phyloP scores from a whole-genome alignment of 2,113 vertebrate species.

The Haplochromis vanheusdeni region DNA sequence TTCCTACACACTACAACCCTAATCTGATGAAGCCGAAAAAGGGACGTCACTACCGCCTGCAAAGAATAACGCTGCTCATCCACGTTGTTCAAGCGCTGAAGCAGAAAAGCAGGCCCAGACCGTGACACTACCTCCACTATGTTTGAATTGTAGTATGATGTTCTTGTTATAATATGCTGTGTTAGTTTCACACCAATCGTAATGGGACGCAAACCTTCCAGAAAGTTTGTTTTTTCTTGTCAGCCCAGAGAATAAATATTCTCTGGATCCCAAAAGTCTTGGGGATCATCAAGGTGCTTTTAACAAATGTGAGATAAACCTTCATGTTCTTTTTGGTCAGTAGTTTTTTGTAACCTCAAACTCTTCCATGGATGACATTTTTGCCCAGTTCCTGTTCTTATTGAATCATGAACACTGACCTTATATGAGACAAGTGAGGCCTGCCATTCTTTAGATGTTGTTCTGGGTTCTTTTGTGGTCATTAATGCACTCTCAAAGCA shows the following conservation, averaged over 20 bases:
- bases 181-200: background rate
- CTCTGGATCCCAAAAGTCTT: background rate
- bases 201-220: background rate
- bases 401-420: background rate
- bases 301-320: background rate
- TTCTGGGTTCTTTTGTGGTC: background rate
- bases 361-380: background rate
- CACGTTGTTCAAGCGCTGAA: background rate
- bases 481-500: background rate
- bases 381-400: background rate
- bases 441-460: background rate
- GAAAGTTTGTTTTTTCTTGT: background rate
- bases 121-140: background rate
- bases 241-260: background rate
- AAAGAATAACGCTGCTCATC: background rate
- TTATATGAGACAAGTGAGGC: background rate
- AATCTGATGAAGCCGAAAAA: background rate
- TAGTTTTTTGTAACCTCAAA: background rate
- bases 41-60: background rate
- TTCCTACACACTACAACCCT: background rate
- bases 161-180: background rate
- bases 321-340: background rate
- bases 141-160: background rate
- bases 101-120: background rate
- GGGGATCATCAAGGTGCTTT: background rate